Conservation (phyloP, 2,113 vertebrate species). For the Oreotragus oreotragus region DNA sequence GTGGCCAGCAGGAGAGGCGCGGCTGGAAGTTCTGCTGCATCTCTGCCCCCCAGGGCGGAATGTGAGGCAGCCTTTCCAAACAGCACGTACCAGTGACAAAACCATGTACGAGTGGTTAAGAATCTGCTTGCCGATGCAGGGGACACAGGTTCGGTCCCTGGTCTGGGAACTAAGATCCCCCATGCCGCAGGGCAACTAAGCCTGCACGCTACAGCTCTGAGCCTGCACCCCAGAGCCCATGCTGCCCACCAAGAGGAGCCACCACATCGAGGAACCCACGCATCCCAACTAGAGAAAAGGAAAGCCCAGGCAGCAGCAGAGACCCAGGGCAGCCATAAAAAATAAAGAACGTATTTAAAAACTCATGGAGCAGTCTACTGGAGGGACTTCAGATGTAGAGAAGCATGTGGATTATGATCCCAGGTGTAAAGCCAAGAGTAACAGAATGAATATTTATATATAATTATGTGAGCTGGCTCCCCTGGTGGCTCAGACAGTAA, state of each 20-base stretch:
- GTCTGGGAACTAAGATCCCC: neutral
- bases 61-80: neutral
- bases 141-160: neutral
- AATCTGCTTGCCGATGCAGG: neutral
- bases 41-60: neutral
- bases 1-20: neutral
- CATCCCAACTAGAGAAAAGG: neutral
- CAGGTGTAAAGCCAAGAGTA: neutral
- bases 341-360: neutral
- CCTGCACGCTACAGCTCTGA: neutral
- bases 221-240: fast-evolving
- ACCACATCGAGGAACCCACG: fast-evolving
- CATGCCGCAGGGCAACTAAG: neutral
- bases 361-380: neutral
- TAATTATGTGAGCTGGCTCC: neutral
- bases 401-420: neutral
- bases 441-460: neutral
- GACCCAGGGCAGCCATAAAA: neutral
- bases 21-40: fast-evolving
- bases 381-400: neutral
- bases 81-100: neutral
- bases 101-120: neutral
- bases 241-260: neutral
- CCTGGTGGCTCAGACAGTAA: neutral
- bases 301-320: neutral